phyloP scores from a whole-genome alignment of 2,888 invertebrate species.

The Agriopis aurantiaria region DNA sequence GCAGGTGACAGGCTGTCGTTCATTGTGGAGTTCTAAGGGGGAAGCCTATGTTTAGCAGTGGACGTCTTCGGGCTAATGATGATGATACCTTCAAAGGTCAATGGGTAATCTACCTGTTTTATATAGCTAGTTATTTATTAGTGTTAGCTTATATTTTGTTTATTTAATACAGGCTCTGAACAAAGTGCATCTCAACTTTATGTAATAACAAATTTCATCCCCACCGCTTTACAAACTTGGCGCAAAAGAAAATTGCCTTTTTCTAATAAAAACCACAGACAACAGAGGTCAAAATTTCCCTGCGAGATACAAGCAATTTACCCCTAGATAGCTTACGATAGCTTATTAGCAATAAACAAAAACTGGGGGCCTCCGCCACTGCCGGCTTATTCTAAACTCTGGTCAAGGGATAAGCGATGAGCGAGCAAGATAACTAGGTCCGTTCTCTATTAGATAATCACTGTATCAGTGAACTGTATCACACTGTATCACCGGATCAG shows the following conservation, averaged over 20 bases:
- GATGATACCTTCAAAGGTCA: too few relatives aligned
- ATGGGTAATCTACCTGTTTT: too few relatives aligned
- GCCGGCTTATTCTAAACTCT: conserved; percentile 41
- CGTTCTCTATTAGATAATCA: too few relatives aligned
- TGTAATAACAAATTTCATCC: conserved; percentile 32
- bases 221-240: conserved; percentile 12
- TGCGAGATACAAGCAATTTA: conserved; percentile 63
- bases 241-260: conserved; percentile 21
- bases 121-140: too few relatives aligned
- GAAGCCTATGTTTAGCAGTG: too few relatives aligned
- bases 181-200: conserved; percentile 6
- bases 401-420: conserved; percentile 36
- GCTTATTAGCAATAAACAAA: conserved; percentile 86
- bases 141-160: too few relatives aligned
- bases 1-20: too few relatives aligned
- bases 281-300: conserved; percentile 53
- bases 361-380: conserved; percentile 59
- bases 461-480: too few relatives aligned
- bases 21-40: too few relatives aligned
- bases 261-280: conserved; percentile 34
- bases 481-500: too few relatives aligned
- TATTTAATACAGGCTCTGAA: background rate
- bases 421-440: conserved; percentile 36
- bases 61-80: too few relatives aligned
- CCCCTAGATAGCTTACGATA: conserved; percentile 66